Conservation (phyloP, 2,113 vertebrate species). For the Ardeotis arabs region DNA sequence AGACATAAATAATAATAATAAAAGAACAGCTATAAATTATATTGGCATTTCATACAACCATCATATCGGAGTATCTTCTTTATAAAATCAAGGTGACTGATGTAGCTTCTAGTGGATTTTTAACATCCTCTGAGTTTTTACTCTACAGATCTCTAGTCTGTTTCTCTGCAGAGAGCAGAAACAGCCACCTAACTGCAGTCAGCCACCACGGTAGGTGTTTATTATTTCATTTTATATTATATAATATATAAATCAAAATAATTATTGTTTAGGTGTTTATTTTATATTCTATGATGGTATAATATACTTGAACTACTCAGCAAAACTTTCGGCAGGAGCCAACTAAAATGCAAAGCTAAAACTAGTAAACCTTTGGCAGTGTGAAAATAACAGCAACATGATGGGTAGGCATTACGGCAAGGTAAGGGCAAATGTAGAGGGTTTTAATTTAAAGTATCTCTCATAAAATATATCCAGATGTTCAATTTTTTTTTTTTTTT, state of each 20-base stretch:
- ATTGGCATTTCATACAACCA: neutral
- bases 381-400: neutral
- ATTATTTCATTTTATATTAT: no score
- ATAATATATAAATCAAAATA: no score
- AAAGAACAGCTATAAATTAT: neutral
- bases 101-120: neutral
- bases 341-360: neutral
- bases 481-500: neutral
- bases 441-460: neutral
- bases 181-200: neutral
- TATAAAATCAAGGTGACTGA: neutral
- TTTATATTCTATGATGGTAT: no score
- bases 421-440: neutral
- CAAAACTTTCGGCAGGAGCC: neutral
- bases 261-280: no score
- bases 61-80: neutral
- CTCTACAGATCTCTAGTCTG: neutral
- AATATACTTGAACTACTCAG: neutral
- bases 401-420: neutral
- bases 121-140: neutral
- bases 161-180: neutral
- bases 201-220: neutral
- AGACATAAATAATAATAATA: neutral
- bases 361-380: neutral
- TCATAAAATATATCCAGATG: neutral